Conservation (phyloP, 2,113 vertebrate species). For the Hypomesus transpacificus region DNA sequence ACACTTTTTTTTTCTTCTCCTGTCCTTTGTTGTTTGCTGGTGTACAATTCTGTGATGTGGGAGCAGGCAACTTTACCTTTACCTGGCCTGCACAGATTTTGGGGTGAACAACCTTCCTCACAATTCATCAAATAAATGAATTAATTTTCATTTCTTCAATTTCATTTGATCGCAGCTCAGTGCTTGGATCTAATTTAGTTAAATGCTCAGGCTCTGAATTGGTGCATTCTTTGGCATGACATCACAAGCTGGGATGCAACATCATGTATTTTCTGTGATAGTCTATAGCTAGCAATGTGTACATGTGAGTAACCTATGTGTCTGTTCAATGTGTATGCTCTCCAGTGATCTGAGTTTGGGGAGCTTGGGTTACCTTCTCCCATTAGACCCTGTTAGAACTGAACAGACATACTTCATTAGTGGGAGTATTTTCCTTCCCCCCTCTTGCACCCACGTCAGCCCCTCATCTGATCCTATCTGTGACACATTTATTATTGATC, state of each 20-base stretch:
- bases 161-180: no score
- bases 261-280: no score
- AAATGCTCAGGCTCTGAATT: not conserved
- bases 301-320: not conserved
- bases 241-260: no score
- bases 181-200: not conserved
- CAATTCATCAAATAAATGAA: not conserved
- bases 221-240: not conserved
- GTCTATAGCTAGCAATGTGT: not conserved
- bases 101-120: not conserved
- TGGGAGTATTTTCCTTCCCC: conserved; percentile 38
- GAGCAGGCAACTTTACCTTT: not conserved
- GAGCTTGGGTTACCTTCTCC: conserved; percentile 36
- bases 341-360: not conserved
- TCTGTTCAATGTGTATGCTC: not conserved
- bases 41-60: no score
- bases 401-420: conserved; percentile 46
- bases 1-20: conserved; percentile 4
- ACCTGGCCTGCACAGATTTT: not conserved
- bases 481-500: not conserved
- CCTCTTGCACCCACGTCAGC: not conserved
- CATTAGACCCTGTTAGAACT: conserved; percentile 25
- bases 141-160: no score
- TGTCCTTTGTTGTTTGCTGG: no score
- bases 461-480: no score